These are phyloP conservation scores for Microcebus lehilahytsara DNA, from an alignment of 2,113 vertebrate species.

Conservation along the genomic window DNA sequence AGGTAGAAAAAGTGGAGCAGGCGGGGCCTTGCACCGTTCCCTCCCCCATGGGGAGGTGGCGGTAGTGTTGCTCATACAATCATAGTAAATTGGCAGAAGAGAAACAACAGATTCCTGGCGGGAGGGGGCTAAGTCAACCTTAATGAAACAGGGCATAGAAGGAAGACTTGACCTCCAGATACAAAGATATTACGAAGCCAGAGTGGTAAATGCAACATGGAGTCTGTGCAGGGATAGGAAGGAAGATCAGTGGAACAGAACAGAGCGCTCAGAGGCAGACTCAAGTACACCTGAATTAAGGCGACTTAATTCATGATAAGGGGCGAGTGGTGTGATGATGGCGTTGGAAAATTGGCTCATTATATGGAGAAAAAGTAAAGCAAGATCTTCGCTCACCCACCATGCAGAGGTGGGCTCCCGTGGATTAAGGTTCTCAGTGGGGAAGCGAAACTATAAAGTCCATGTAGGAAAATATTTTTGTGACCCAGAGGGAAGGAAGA, in stretches of 20 bases:
- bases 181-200: background rate
- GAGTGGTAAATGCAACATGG: background rate
- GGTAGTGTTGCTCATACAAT: no score
- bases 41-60: no score
- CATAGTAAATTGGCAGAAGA: no score
- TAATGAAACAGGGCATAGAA: background rate
- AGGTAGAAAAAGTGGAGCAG: no score
- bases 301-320: background rate
- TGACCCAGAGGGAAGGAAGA: background rate
- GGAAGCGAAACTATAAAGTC: background rate
- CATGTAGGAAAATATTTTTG: background rate
- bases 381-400: background rate
- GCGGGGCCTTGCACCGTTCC: no score
- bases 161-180: background rate
- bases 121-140: background rate
- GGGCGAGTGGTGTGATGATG: background rate
- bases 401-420: background rate
- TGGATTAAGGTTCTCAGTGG: background rate
- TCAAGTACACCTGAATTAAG: rapidly evolving
- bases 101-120: no score
- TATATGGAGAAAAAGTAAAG: background rate
- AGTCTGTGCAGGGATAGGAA: background rate
- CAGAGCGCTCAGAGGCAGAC: background rate
- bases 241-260: background rate
- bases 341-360: background rate